A percentile compares a stretch with the other conserved stretches of the same genome.
These are phyloP conservation scores for Caenorhabditis parvicauda DNA, from an alignment of 2,888 invertebrate species.

Conservation along the genomic window DNA sequence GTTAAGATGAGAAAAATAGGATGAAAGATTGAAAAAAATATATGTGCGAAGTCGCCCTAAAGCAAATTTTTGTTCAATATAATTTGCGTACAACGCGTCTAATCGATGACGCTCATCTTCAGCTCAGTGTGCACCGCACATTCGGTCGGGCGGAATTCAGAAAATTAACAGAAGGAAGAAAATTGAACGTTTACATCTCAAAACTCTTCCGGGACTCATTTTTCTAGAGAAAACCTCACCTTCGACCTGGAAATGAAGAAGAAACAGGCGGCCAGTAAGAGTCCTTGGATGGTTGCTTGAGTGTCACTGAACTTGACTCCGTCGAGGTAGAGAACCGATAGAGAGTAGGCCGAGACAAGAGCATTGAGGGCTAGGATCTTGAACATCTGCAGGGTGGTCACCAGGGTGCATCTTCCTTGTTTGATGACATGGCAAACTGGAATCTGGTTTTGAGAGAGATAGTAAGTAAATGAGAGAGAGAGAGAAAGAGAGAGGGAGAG, in stretches of 20 bases:
- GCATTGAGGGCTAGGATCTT: conserved; percentile 98
- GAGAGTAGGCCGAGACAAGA: conserved; percentile 89
- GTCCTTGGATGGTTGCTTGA: conserved; percentile 94
- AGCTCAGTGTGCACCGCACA: too few species aligned
- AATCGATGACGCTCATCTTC: too few species aligned
- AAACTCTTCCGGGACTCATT: not conserved
- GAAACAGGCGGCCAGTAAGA: conserved; percentile 92
- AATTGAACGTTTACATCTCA: not conserved
- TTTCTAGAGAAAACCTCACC: too few species aligned
- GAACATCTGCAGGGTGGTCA: conserved; percentile 99
- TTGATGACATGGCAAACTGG: conserved; percentile 97
- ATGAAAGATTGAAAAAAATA: too few species aligned
- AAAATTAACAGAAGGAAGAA: too few species aligned
- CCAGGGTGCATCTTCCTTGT: conserved; percentile 96
- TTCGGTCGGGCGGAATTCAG: too few species aligned
- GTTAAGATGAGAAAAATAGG: too few species aligned
- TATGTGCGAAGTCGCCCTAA: too few species aligned
- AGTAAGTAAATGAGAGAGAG: too few species aligned
- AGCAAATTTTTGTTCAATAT: too few species aligned
- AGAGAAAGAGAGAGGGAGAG: too few species aligned
- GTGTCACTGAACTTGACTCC: conserved; percentile 87
- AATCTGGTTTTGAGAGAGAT: conserved; percentile 58
- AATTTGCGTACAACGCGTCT: too few species aligned
- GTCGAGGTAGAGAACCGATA: conserved; percentile 94
- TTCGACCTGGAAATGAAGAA: conserved; percentile 96